Percentiles rank a stretch among this genome's conserved stretches.
phyloP scores from a whole-genome alignment of 2,888 invertebrate genomes.

The Pristionchus mayeri region DNA sequence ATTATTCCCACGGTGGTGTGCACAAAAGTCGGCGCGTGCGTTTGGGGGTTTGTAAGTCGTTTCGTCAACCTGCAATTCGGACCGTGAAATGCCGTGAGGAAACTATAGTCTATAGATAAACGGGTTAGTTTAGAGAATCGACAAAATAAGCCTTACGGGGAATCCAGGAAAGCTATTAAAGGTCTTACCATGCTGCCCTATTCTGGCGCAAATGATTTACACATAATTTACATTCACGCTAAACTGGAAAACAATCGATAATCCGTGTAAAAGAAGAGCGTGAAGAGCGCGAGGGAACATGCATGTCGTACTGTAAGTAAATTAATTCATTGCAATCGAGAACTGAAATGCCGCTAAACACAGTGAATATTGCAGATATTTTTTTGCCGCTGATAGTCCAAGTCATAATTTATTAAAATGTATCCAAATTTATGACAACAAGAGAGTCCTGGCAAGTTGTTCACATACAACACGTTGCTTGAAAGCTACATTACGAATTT shows the following conservation, averaged over 20 bases:
- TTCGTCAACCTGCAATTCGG: too few species aligned
- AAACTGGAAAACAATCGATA: neutral
- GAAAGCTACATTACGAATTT: neutral
- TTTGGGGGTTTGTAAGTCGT: too few species aligned
- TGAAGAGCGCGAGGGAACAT: neutral
- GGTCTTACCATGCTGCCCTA: too few species aligned
- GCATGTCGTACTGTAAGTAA: conserved; percentile 7
- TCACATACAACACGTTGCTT: neutral
- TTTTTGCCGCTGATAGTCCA: too few species aligned
- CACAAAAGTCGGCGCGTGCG: too few species aligned
- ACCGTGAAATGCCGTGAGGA: too few species aligned
- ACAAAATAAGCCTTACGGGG: too few species aligned
- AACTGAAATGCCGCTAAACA: neutral
- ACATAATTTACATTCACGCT: neutral
- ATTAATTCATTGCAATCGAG: neutral
- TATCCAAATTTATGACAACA: neutral
- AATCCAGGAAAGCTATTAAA: too few species aligned
- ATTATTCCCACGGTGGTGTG: too few species aligned
- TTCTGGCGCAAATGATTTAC: neutral
- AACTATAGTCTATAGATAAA: too few species aligned
- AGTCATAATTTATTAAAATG: neutral
- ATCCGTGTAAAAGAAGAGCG: neutral
- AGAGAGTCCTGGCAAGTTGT: neutral
- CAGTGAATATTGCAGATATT: too few species aligned
- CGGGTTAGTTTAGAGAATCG: too few species aligned